These are phyloP conservation scores for Turnix velox DNA, from an alignment of 2,113 vertebrate genomes.

Conservation along the genomic window DNA sequence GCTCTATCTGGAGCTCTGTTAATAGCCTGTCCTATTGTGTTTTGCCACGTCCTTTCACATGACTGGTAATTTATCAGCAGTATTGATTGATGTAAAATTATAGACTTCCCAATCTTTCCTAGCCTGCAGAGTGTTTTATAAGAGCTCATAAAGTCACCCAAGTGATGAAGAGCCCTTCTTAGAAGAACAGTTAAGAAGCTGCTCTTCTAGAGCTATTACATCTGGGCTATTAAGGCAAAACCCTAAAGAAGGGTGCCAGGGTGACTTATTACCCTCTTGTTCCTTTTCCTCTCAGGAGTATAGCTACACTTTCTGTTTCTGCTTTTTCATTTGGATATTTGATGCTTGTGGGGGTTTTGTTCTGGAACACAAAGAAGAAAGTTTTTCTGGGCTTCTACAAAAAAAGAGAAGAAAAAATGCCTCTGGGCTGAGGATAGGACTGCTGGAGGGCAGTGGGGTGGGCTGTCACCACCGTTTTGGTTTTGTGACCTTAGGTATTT, in stretches of 20 bases:
- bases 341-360: too few relatives aligned
- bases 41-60: constrained; percentile 15
- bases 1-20: not conserved
- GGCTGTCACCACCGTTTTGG: too few relatives aligned
- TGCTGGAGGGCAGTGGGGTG: too few relatives aligned
- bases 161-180: constrained; percentile 21
- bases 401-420: too few relatives aligned
- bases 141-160: constrained; percentile 22
- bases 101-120: constrained; percentile 31
- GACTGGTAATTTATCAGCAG: constrained; percentile 24
- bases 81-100: constrained; percentile 53
- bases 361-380: too few relatives aligned
- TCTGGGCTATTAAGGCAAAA: constrained; percentile 31
- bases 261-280: not conserved
- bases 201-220: constrained; percentile 7
- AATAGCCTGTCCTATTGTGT: constrained; percentile 23
- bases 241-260: not conserved
- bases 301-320: not conserved
- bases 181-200: not conserved
- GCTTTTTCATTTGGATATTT: not conserved
- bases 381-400: too few relatives aligned
- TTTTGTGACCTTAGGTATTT: too few relatives aligned
- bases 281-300: not conserved
- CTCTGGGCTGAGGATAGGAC: too few relatives aligned
- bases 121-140: constrained; percentile 36